phyloP scores from a whole-genome alignment of 2,113 vertebrate species.

The Grammomys surdaster region DNA sequence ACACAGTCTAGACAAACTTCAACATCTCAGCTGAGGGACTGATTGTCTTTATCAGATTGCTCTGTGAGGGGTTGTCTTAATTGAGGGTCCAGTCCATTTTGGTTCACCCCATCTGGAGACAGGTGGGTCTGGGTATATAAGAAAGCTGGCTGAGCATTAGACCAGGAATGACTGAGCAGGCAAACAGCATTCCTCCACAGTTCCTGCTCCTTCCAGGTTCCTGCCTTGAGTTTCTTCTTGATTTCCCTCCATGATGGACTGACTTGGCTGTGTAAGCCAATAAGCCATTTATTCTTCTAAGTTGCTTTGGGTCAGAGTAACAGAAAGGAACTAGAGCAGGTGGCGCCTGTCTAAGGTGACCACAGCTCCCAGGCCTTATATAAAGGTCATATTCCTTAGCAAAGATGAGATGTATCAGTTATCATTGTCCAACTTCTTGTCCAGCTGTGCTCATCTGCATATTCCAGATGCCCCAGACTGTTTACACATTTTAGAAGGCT shows the following conservation, averaged over 20 bases:
- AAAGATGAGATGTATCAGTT: neutral
- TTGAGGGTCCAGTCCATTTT: neutral
- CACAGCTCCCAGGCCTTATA: neutral
- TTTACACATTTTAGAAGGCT: neutral
- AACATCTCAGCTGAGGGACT: neutral
- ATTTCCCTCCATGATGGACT: neutral
- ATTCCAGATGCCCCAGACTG: neutral
- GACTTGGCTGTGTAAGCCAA: neutral
- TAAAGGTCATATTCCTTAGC: neutral
- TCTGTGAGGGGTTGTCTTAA: neutral
- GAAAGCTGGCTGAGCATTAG: neutral
- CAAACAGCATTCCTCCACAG: neutral
- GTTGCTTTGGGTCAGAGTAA: neutral
- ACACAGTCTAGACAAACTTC: neutral
- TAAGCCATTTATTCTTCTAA: neutral
- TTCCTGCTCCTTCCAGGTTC: neutral
- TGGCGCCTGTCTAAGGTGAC: neutral
- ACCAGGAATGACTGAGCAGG: neutral
- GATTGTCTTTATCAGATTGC: neutral
- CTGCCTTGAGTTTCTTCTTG: neutral
- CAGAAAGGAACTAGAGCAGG: neutral
- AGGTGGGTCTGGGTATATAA: neutral
- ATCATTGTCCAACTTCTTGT: fast-evolving
- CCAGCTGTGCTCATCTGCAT: neutral
- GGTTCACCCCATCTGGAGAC: neutral